Evolutionary conservation across 2,113 vertebrate genomes (phyloP).

Genomic region (Takifugu bimaculatus): DNA sequence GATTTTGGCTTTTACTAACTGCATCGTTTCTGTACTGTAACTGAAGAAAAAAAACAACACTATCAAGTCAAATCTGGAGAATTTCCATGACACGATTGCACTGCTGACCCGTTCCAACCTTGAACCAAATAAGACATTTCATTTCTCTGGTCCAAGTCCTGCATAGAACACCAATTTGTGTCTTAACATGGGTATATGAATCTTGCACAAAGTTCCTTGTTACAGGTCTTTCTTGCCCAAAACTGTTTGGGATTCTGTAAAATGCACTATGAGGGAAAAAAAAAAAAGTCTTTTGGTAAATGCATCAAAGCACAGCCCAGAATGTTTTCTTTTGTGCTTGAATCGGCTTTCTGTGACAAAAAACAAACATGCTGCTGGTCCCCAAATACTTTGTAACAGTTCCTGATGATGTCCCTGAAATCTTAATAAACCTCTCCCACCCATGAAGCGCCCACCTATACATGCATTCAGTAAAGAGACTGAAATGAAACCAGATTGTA

Average conservation of each 20-base stretch:
- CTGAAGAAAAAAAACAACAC: conserved; percentile 16
- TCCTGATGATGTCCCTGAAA: conserved; percentile 59
- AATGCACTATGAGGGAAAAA: conserved; percentile 58
- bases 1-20: conserved; percentile 47
- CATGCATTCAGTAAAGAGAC: too few species aligned
- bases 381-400: conserved; percentile 60
- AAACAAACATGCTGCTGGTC: conserved; percentile 56
- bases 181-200: conserved; percentile 69
- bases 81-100: conserved; percentile 45
- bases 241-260: conserved; percentile 48
- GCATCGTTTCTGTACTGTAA: conserved; percentile 46
- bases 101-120: conserved; percentile 46
- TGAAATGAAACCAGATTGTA: neutral
- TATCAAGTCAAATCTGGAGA: conserved; percentile 40
- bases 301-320: conserved; percentile 54
- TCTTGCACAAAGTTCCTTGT: conserved; percentile 67
- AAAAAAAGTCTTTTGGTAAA: conserved; percentile 46
- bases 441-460: neutral
- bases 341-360: conserved; percentile 58
- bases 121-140: conserved; percentile 64
- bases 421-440: conserved; percentile 67
- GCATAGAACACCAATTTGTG: conserved; percentile 69
- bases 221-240: conserved; percentile 29
- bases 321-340: conserved; percentile 56
- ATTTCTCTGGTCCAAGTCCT: conserved; percentile 46